Conservation (phyloP, 2,113 vertebrate genomes). For the Charina bottae region DNA sequence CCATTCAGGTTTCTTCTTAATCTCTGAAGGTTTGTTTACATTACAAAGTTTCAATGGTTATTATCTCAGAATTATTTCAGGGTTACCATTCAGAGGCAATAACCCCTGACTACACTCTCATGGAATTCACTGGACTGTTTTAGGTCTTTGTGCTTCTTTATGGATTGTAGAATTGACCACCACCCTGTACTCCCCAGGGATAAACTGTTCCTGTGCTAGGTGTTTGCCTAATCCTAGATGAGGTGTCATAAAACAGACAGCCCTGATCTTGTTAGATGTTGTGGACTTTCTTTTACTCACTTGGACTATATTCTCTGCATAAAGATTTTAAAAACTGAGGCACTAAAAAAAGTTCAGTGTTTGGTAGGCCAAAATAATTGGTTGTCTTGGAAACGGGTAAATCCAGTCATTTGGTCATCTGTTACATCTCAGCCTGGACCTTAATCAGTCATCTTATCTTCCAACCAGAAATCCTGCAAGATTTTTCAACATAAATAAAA, state of each 20-base stretch:
- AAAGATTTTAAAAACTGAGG: not conserved
- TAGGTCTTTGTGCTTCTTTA: not conserved
- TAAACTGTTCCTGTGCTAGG: not conserved
- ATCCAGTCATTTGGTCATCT: not conserved
- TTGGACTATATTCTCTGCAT: not conserved
- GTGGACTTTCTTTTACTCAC: not conserved
- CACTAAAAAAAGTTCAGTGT: not conserved
- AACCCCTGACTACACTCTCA: not conserved
- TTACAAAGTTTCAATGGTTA: slow-evolving; percentile 13
- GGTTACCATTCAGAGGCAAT: not conserved
- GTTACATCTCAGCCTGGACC: not conserved
- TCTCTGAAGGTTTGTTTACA: slow-evolving; percentile 12
- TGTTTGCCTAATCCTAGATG: not conserved
- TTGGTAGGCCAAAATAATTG: not conserved
- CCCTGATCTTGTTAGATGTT: not conserved
- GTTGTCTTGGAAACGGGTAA: slow-evolving; percentile 1
- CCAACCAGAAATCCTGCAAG: not conserved
- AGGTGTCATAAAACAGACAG: not conserved
- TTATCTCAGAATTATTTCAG: slow-evolving; percentile 21
- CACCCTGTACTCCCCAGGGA: not conserved
- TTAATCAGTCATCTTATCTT: not conserved
- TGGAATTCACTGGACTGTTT: slow-evolving; percentile 2
- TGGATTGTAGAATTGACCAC: not conserved
- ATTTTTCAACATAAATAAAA: too few relatives aligned
- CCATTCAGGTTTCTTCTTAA: not conserved